A percentile compares a stretch with the other conserved stretches of the same genome.
Evolutionary conservation across 2,797 vertebrate genomes (phyloP).

Genomic region (Danionella dracula): DNA sequence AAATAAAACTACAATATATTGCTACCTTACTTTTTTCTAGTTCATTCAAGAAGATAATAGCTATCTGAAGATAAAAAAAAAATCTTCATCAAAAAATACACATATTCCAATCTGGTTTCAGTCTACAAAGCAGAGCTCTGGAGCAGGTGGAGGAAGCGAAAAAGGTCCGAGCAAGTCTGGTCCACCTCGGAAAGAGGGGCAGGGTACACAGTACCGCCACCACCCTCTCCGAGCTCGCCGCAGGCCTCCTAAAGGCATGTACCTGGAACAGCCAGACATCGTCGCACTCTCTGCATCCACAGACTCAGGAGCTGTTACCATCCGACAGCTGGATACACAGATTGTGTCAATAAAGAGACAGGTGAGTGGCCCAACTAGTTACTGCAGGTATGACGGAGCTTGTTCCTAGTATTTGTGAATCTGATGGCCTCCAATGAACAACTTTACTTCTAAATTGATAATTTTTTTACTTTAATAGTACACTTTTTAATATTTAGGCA

Average conservation of each 20-base stretch:
- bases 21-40: no score
- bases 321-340: conserved; percentile 83
- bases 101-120: background rate
- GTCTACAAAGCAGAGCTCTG: conserved; percentile 57
- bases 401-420: background rate
- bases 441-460: no score
- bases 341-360: conserved; percentile 88
- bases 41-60: no score
- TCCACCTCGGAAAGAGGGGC: conserved; percentile 76
- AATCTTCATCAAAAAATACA: no score
- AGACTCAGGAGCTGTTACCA: conserved; percentile 72
- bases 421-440: background rate
- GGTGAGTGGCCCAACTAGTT: conserved; percentile 67
- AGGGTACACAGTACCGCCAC: conserved; percentile 84
- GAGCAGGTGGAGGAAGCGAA: conserved; percentile 53
- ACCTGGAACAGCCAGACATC: conserved; percentile 82
- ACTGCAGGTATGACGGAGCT: no score
- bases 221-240: conserved; percentile 80
- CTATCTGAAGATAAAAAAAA: background rate
- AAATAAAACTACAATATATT: no score
- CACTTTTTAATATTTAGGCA: no score
- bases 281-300: conserved; percentile 72
- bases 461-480: no score
- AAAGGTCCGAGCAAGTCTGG: conserved; percentile 60
- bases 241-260: conserved; percentile 88